These are phyloP conservation scores for Cyanistes caeruleus DNA, from an alignment of 2,113 vertebrate genomes.

Conservation along the genomic window DNA sequence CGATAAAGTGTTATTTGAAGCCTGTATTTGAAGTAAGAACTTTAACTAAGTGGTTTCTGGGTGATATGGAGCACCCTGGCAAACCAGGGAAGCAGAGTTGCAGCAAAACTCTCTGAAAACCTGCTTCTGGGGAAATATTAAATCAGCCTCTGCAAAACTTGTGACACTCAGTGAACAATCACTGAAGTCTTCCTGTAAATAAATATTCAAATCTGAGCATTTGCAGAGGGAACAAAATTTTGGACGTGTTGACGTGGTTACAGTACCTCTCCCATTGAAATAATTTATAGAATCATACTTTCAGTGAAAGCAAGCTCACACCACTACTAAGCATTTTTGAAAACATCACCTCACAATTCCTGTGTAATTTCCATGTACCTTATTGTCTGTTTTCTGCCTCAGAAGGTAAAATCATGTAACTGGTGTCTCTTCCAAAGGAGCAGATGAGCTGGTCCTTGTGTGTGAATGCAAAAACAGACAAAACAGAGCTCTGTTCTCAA, in stretches of 20 bases:
- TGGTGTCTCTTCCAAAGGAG: background rate
- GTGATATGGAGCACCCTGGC: background rate
- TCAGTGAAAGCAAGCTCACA: background rate
- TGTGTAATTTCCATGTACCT: background rate
- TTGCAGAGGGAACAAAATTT: background rate
- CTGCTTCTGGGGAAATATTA: background rate
- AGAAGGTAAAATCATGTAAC: background rate
- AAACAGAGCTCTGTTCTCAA: background rate
- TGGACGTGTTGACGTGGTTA: fast-evolving
- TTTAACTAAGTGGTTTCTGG: background rate
- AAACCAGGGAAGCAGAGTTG: background rate
- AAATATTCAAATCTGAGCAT: background rate
- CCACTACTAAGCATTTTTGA: background rate
- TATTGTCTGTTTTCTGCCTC: background rate
- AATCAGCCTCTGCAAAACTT: background rate
- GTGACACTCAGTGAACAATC: background rate
- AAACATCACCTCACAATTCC: background rate
- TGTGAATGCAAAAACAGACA: background rate
- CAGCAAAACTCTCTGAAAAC: background rate
- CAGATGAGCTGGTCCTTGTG: background rate
- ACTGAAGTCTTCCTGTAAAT: background rate
- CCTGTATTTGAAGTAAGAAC: background rate
- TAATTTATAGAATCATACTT: background rate
- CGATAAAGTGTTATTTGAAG: background rate
- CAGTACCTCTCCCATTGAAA: background rate